These are phyloP conservation scores for Linepithema humile DNA, from an alignment of 1,140 invertebrate species.

Conservation along the genomic window DNA sequence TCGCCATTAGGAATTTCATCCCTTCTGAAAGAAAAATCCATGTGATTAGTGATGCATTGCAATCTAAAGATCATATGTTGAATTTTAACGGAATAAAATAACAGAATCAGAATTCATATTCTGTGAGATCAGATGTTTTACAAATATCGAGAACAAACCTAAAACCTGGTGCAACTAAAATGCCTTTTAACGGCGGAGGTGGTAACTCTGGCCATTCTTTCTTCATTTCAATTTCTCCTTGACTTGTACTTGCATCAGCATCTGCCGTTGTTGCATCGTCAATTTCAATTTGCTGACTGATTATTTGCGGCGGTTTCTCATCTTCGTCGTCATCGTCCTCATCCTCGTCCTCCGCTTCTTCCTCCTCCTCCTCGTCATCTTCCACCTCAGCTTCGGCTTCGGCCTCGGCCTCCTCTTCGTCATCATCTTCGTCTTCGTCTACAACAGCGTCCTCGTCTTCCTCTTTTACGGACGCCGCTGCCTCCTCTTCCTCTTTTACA, in stretches of 20 bases:
- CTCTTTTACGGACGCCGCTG: background rate
- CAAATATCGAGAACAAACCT: slow-evolving; percentile 73
- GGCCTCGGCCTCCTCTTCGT: slow-evolving; percentile 69
- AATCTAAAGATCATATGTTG: slow-evolving; percentile 24
- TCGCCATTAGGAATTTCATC: slow-evolving; percentile 71
- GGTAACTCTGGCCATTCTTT: slow-evolving; percentile 62
- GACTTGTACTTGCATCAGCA: slow-evolving; percentile 27
- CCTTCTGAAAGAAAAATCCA: slow-evolving; percentile 65
- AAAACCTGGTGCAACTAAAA: slow-evolving; percentile 83
- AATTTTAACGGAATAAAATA: slow-evolving; percentile 22
- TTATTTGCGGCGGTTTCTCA: slow-evolving; percentile 62
- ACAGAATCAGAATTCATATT: too few species aligned
- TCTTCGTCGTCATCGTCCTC: slow-evolving; percentile 73
- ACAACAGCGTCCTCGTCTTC: slow-evolving; percentile 52
- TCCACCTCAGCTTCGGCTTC: slow-evolving; percentile 70
- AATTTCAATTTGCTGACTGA: slow-evolving; percentile 68
- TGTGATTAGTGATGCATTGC: background rate
- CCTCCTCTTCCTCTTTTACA: slow-evolving; percentile 45
- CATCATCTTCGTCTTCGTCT: slow-evolving; percentile 66
- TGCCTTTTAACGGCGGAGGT: slow-evolving; percentile 83
- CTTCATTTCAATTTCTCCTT: slow-evolving; percentile 55
- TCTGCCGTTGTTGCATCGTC: slow-evolving; percentile 37
- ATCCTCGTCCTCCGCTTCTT: too few species aligned
- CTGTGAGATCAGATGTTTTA: too few species aligned
- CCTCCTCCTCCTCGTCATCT: slow-evolving; percentile 64